Base-by-base conservation (phyloP, 1,140 invertebrate species). In the Drosophila murphyi region DNA sequence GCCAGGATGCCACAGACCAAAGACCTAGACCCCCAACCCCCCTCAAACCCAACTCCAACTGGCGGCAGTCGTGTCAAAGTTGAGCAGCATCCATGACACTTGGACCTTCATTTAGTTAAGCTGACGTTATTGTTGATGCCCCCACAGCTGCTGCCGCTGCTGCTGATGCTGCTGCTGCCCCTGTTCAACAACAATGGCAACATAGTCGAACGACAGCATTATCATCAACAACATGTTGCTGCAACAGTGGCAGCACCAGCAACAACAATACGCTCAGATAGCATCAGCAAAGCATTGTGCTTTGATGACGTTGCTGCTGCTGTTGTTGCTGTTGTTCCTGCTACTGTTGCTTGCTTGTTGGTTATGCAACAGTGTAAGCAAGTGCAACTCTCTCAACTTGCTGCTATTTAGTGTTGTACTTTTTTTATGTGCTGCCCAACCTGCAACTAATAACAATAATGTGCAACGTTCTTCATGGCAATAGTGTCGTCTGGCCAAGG, bases 381-480 rank as follows among this genome's bases (percentile, higher is more conserved):
- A 20, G 29, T 50, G 52, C 3, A 56, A 64, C 68, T 72, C 32
- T 39, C 61, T 67, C 43, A 59, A 67, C 78, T 69, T 54, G 28
- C 54, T 54, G 51, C 35, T 56, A 41, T 34, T 50, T 51, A 43
- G 39, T n/a, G 10, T 43, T 43, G 10, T 43, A 7, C 5, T 7
- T 6, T 87, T 87, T 87, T 87, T 88, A 87, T 80, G 83, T 63
- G 78, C 51, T 50, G 5, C 34, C 20, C 77, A 65, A 80, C 80
- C 85, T 67, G 85, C 61, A 87, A 88, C 85, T 88, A 88, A 88
- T 88, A 88, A 88, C 80, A 82, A 87, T 88, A 89, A 89, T 88
- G 83, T 67, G 72, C 64, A 73, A 72, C 63, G 83, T 70, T 87
- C 82, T 82, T 20, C 20, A 20, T 20, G 82, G 87, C 82, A 87